Evolutionary conservation across 53 echinoderm and acorn worm genomes (phyloP), one percentile per base, ranked within the genome.

Genomic region (Paelopatides confundens): DNA sequence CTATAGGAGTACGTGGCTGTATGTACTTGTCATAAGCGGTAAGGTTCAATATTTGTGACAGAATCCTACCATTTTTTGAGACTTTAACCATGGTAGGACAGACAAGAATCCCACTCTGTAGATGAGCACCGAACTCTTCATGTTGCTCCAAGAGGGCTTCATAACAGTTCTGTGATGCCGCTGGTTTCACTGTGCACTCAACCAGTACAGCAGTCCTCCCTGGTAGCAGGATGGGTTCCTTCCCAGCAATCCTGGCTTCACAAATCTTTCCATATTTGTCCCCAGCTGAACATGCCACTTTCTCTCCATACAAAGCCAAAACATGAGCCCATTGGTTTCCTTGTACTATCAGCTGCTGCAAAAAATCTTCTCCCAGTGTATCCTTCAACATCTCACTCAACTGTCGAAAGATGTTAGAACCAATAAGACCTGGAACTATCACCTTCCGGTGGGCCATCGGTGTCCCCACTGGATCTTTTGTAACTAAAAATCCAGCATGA

Each of bases 341-440:
- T 35, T 65, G 65, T 1, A 31, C 26, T 2, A 68, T 5, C 46
- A 69, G 67, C 67, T 86, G 33, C 70, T 70, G 38, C 31, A 49
- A 18, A 32, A 17, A 86, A 29, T 86, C 69, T 18, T 86, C 3
- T 3, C 69, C 70, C 6, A 43, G 46, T 32, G 71, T 24, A 0
- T 74, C 5, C 34, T 88, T 52, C 65, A 76, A 46, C 5, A 38
- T 18, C 31, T n/a, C 31, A 14, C 58, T 3, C 0, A 93, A 63
- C 26, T 90, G 86, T n/a, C 84, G 30, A 28, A 87, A 83, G 9
- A 93, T 81, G 54, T 93, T 93, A 15, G 90, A 90, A 0, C 92
- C 89, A 12, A 89, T 66, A 1, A 92, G 84, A 31, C 92, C 93
- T n/a, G 89, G 89, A 0, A 93, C 87, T 69, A 30, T 32, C 31